Evolutionary conservation across 2,797 vertebrate species (phyloP).

Genomic region (Rhyacichthys aspro): DNA sequence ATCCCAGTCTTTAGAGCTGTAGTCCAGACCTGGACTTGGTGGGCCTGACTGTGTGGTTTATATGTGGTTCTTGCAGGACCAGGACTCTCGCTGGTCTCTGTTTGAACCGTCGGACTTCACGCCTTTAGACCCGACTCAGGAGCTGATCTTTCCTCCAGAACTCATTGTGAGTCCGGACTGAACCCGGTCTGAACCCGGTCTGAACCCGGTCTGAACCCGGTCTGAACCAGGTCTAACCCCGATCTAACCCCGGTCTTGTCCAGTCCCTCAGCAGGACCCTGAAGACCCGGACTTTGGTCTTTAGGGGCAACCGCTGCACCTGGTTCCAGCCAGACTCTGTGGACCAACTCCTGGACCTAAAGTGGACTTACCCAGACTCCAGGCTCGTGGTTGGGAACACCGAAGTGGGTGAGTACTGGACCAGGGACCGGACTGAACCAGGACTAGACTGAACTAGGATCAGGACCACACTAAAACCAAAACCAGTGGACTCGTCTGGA

Average conservation of each 20-base stretch:
- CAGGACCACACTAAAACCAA: too few relatives aligned
- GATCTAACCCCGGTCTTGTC: background rate
- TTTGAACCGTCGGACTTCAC: constrained; percentile 85
- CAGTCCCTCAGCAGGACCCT: constrained; percentile 70
- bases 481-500: too few relatives aligned
- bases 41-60: too few relatives aligned
- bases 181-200: constrained; percentile 80
- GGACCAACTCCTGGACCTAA: constrained; percentile 83
- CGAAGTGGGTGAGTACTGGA: constrained; percentile 89
- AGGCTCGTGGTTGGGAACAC: constrained; percentile 95
- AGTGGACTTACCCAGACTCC: constrained; percentile 83
- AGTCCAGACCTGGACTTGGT: too few relatives aligned
- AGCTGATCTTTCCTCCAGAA: constrained; percentile 95
- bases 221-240: background rate
- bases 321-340: constrained; percentile 90
- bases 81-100: constrained; percentile 43
- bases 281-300: constrained; percentile 74
- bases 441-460: constrained; percentile 70
- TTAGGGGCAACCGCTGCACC: constrained; percentile 81
- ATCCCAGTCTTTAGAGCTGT: too few relatives aligned
- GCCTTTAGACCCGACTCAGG: constrained; percentile 92
- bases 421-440: too few relatives aligned
- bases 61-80: too few relatives aligned
- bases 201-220: constrained; percentile 62
- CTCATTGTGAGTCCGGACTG: constrained; percentile 86